Conservation (phyloP, 2,888 invertebrate species). For the Tethea ocularis region DNA sequence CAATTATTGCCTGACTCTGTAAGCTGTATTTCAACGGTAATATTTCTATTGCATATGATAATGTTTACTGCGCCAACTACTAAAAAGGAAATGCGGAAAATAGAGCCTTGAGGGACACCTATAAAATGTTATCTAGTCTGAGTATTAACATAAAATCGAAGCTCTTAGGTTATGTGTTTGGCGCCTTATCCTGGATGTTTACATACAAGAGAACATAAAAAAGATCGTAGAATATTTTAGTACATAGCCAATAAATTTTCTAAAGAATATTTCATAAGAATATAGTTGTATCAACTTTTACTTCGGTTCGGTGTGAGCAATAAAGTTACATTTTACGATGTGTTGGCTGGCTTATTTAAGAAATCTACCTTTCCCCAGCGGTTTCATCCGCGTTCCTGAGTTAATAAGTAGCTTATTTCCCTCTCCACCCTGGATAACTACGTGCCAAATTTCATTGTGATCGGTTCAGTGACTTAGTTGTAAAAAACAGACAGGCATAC, state of each 20-base stretch:
- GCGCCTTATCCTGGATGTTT: neutral
- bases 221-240: constrained; percentile 9
- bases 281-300: neutral
- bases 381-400: no score
- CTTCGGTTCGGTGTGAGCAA: neutral
- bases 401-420: no score
- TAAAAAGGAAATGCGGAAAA: neutral
- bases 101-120: neutral
- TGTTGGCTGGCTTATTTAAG: neutral
- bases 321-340: neutral
- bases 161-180: neutral
- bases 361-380: no score
- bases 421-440: no score
- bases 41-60: neutral
- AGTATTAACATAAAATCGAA: neutral
- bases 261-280: neutral
- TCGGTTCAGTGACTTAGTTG: no score
- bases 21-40: neutral
- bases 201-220: neutral
- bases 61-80: neutral
- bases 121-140: neutral
- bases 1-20: constrained; percentile 22
- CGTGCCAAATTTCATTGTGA: no score
- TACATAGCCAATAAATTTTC: neutral
- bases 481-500: no score